Conservation (phyloP, 2,113 vertebrate genomes). For the Podarcis raffonei region DNA sequence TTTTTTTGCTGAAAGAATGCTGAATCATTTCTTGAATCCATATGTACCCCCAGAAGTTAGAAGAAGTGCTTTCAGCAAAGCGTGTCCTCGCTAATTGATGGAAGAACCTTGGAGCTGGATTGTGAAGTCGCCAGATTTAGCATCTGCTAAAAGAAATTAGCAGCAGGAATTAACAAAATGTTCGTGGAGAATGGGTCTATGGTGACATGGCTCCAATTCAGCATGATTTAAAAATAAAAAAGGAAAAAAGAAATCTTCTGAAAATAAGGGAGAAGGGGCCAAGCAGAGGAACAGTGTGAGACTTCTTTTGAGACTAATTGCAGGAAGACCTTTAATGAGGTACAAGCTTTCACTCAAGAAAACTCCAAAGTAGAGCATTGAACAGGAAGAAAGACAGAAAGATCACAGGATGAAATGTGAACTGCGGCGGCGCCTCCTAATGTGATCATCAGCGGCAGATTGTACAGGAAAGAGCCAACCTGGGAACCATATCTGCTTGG, state of each 20-base stretch:
- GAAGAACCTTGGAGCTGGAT: background rate
- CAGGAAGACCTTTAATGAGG: conserved; percentile 10
- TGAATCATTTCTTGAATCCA: background rate
- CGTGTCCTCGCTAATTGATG: background rate
- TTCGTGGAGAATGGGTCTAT: background rate
- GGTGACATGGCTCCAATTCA: background rate
- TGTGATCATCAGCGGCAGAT: background rate
- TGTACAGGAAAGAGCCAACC: background rate
- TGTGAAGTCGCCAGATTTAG: background rate
- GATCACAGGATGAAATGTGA: conserved; percentile 2
- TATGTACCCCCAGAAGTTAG: background rate
- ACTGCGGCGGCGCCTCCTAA: background rate
- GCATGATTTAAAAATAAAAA: background rate
- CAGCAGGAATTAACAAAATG: background rate
- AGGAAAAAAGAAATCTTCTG: background rate
- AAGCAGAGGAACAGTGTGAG: background rate
- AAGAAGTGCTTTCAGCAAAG: background rate
- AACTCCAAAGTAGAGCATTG: background rate
- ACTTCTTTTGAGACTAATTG: background rate
- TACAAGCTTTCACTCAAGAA: background rate
- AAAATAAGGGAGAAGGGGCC: background rate
- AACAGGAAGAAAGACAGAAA: background rate
- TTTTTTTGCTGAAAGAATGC: background rate
- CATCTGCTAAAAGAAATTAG: background rate
- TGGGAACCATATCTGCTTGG: background rate